Base-by-base conservation (phyloP, 2,113 vertebrate species). In the Sclerurus mexicanus region DNA sequence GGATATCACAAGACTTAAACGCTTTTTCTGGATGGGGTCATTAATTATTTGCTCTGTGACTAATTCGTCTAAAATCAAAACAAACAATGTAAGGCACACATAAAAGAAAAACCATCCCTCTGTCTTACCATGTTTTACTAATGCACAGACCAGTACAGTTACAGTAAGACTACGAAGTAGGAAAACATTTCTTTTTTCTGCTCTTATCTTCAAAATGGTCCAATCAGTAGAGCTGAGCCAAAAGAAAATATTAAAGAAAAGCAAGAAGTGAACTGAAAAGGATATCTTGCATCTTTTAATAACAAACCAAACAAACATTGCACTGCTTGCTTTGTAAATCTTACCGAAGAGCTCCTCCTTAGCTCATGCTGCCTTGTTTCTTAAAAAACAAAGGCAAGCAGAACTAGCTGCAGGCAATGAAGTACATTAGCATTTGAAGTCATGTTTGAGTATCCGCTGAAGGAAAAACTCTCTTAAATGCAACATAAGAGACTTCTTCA, bases 361-460 rank as follows among this genome's bases (percentile, higher is more conserved):
- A 88, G 77, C 88, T 87, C 49, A 66, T 55, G 83, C 89, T 93
- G 75, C 75, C 44, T 79, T 79, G 44, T 68, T 85, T 59, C 75
- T 90, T 68, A 89, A 90, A 94, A 97, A 90, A 92, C 47, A 86
- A 90, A 95, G 85, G 81, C 52, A 95, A 86, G 90, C 68, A 75
- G 39, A 68, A 85, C 52, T 92, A 95, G 86, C 95, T 88, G n/a
- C 62, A 81, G 89, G 90, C 95, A 87, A 53, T 35, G 37, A 85
- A 75, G 80, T 19, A 30, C 63, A 92, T 77, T 79, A 96, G 68
- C 95, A 93, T 90, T 96, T 96, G 55, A 94, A 95, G 95, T 97
- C 85, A 66, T 58, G 74, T 49, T 49, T 30, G 7, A 56, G 11
- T 22, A 78, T 59, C 24, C 42, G 88, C 77, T 80, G 85, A 89